Evolutionary conservation across 2,888 invertebrate genomes (phyloP).

Genomic region (Thymelicus acteon): DNA sequence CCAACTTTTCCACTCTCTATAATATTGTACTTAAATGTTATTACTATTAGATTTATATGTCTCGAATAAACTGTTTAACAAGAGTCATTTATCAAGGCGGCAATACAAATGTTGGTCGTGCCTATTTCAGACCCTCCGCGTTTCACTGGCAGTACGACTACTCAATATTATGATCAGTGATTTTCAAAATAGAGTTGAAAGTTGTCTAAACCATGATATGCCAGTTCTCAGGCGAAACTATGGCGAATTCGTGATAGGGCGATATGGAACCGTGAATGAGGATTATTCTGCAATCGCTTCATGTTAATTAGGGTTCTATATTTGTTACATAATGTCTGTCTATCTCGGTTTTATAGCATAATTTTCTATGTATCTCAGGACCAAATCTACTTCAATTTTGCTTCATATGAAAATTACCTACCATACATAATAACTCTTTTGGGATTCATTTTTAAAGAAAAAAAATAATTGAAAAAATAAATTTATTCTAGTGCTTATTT

Average conservation of each 20-base stretch:
- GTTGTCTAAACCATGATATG: neutral
- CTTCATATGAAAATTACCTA: too few species aligned
- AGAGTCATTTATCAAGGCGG: neutral
- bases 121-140: neutral
- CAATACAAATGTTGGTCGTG: slow-evolving; percentile 2
- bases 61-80: neutral
- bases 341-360: too few species aligned
- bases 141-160: neutral
- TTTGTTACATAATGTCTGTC: neutral
- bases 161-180: neutral
- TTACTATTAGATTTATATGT: slow-evolving; percentile 1
- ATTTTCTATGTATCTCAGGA: too few species aligned
- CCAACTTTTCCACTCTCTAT: neutral
- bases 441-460: too few species aligned
- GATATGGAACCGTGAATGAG: slow-evolving; percentile 4
- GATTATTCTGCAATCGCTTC: slow-evolving; percentile 5
- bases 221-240: slow-evolving; percentile 13
- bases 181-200: neutral
- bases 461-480: too few species aligned
- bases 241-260: slow-evolving; percentile 46
- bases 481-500: too few species aligned
- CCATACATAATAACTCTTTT: too few species aligned
- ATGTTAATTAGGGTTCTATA: neutral
- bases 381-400: too few species aligned
- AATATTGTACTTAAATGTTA: neutral